These are phyloP conservation scores for Patella depressa DNA, from an alignment of 2,888 invertebrate genomes.

Conservation along the genomic window DNA sequence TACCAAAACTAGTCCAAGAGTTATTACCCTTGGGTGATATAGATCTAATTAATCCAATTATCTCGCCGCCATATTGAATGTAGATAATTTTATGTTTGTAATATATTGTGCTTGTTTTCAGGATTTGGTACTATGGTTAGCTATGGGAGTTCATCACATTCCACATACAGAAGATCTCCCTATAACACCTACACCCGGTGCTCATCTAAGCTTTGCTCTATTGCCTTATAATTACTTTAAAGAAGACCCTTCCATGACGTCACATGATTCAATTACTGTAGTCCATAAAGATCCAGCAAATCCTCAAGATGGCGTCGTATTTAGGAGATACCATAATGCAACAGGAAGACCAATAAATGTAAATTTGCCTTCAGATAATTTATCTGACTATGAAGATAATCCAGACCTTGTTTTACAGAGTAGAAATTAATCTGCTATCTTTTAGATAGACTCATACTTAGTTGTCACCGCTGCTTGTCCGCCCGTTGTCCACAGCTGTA, in stretches of 20 bases:
- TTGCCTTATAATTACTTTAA: background rate
- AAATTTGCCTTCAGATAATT: background rate
- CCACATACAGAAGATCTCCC: constrained; percentile 21
- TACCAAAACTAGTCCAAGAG: too few relatives aligned
- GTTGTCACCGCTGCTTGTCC: too few relatives aligned
- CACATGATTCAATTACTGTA: background rate
- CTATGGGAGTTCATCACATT: constrained; percentile 14
- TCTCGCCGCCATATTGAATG: too few relatives aligned
- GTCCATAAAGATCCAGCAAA: background rate
- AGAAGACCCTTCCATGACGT: background rate
- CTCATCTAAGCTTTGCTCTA: background rate
- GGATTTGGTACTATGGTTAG: background rate
- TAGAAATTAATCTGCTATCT: background rate
- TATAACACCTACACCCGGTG: background rate
- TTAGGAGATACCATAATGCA: background rate
- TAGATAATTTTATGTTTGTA: too few relatives aligned
- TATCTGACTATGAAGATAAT: background rate
- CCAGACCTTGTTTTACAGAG: constrained; percentile 1
- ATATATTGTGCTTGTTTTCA: background rate
- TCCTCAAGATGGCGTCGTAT: background rate
- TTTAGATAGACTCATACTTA: too few relatives aligned
- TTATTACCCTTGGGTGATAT: too few relatives aligned
- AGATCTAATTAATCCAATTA: too few relatives aligned
- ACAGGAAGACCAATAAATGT: background rate
- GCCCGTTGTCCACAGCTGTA: too few relatives aligned